Conservation (phyloP, 2,888 invertebrate species). For the Latrodectus elegans region DNA sequence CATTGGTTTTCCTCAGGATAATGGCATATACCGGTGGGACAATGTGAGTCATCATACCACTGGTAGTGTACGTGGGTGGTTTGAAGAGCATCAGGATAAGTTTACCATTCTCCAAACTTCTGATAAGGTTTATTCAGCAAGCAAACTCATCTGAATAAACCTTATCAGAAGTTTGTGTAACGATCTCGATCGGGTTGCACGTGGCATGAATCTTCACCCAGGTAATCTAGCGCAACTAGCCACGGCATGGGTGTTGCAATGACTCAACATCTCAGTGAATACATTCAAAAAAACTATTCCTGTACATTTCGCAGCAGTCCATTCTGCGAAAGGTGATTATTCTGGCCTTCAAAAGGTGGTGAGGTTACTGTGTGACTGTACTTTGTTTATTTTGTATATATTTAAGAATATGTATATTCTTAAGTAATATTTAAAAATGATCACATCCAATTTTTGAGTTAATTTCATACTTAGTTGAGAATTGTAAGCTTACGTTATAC, state of each 20-base stretch:
- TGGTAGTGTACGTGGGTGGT: neutral
- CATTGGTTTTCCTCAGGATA: constrained; percentile 12
- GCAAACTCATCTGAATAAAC: constrained; percentile 1
- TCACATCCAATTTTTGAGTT: too few relatives aligned
- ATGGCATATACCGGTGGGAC: constrained; percentile 14
- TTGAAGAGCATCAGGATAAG: constrained; percentile 11
- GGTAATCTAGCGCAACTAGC: constrained; percentile 5
- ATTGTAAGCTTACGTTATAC: too few relatives aligned
- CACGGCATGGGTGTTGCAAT: constrained; percentile 7
- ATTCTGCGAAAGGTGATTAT: neutral
- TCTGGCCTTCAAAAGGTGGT: neutral
- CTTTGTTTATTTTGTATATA: too few relatives aligned
- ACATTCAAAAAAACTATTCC: constrained; percentile 14
- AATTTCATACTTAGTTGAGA: too few relatives aligned
- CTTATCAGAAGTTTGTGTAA: constrained; percentile 3
- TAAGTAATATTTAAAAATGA: too few relatives aligned
- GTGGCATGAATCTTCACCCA: constrained; percentile 7
- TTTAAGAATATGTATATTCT: too few relatives aligned
- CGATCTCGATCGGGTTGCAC: constrained; percentile 7
- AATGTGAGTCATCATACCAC: constrained; percentile 13
- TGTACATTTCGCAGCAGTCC: constrained; percentile 4
- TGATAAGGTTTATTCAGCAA: too few relatives aligned
- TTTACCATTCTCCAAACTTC: constrained; percentile 7
- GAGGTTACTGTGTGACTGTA: too few relatives aligned
- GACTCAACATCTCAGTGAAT: constrained; percentile 11